A percentile compares a stretch with the other conserved stretches of the same genome.
Conservation (phyloP, 1,140 invertebrate species). For the Temnothorax nylanderi region DNA sequence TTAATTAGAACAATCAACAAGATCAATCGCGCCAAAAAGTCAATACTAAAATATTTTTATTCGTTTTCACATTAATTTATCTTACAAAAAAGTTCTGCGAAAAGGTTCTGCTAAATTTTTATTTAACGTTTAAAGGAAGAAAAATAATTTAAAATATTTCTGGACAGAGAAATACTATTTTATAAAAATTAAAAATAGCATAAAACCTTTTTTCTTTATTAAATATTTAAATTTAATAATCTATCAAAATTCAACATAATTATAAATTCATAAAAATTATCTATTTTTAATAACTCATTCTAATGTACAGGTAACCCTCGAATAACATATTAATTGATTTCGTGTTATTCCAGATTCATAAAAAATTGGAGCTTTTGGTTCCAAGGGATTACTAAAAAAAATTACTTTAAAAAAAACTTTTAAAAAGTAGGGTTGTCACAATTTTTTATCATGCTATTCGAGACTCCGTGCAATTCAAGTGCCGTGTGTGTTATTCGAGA, state of each 20-base stretch:
- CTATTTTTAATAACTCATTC: background rate
- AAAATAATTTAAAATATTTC: background rate
- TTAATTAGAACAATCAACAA: background rate
- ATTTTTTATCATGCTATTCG: too few relatives aligned
- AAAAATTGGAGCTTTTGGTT: too few relatives aligned
- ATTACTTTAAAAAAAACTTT: too few relatives aligned
- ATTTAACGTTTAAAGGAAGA: background rate
- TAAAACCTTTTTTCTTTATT: background rate
- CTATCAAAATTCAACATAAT: background rate
- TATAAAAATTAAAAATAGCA: conserved; percentile 3
- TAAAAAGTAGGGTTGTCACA: too few relatives aligned
- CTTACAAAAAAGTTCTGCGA: background rate
- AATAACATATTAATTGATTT: too few relatives aligned
- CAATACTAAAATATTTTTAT: background rate
- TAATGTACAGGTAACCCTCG: too few relatives aligned
- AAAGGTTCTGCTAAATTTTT: background rate
- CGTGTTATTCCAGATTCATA: too few relatives aligned
- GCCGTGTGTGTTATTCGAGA: too few relatives aligned
- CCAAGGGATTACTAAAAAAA: too few relatives aligned
- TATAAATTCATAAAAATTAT: background rate
- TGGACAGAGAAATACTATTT: background rate
- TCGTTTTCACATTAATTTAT: background rate
- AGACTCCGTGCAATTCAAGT: too few relatives aligned
- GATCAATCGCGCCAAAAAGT: background rate
- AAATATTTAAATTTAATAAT: background rate